Conservation (phyloP, 1,140 invertebrate species). For the Sminthurinus signatus region DNA sequence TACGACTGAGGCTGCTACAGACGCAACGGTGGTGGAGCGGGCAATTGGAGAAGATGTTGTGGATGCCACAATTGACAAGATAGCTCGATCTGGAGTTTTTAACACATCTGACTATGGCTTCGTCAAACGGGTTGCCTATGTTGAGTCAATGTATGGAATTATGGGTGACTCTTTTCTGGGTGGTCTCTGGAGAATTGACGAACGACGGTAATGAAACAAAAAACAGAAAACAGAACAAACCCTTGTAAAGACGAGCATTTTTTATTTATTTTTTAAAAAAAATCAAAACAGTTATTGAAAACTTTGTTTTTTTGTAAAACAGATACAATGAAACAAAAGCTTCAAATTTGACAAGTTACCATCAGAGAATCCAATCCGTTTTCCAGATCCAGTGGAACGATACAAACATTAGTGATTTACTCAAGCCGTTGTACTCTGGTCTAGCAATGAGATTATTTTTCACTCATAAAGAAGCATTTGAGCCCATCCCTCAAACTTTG, state of each 20-base stretch:
- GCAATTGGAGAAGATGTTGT: slow-evolving; percentile 6
- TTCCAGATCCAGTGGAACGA: slow-evolving; percentile 15
- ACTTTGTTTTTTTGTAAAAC: too few relatives aligned
- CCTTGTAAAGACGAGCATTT: too few relatives aligned
- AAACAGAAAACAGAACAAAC: too few relatives aligned
- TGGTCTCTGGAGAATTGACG: slow-evolving; percentile 23
- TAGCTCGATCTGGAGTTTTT: slow-evolving; percentile 1
- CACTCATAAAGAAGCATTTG: not conserved
- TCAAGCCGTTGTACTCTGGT: slow-evolving; percentile 19
- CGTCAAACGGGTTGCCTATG: slow-evolving; percentile 10
- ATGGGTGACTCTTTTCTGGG: not conserved
- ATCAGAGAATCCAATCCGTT: not conserved
- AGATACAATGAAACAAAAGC: too few relatives aligned
- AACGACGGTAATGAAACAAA: too few relatives aligned
- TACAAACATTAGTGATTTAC: not conserved
- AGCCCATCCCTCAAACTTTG: slow-evolving; percentile 1
- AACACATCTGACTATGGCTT: slow-evolving; percentile 42
- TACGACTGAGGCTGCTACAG: not conserved
- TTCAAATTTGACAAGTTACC: not conserved
- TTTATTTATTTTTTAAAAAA: too few relatives aligned
- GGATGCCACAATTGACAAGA: slow-evolving; percentile 3
- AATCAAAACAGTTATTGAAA: too few relatives aligned
- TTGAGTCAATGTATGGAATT: slow-evolving; percentile 8
- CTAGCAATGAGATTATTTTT: slow-evolving; percentile 6
- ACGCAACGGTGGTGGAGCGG: not conserved